These are phyloP conservation scores for Scomber colias DNA, from an alignment of 2,113 vertebrate species.

Conservation along the genomic window DNA sequence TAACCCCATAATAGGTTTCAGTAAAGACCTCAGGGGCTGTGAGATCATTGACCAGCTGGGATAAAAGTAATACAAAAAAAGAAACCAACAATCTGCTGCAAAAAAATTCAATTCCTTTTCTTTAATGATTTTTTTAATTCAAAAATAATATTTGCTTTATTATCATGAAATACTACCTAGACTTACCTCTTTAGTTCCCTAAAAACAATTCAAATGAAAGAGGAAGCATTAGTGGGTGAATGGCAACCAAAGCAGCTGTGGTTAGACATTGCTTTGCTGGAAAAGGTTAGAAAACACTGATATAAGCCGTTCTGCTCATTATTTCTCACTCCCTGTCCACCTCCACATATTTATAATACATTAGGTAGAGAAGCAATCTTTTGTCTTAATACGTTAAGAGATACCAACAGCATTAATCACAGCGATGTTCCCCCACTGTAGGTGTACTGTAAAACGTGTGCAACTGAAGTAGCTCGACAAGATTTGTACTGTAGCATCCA, in stretches of 20 bases:
- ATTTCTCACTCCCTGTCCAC: background rate
- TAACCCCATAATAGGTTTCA: too few relatives aligned
- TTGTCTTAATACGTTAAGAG: slow-evolving; percentile 40
- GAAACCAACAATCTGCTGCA: background rate
- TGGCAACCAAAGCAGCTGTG: too few relatives aligned
- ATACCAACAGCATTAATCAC: slow-evolving; percentile 45
- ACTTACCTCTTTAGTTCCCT: background rate
- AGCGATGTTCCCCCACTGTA: slow-evolving; percentile 24
- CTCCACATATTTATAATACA: background rate
- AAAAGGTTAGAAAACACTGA: too few relatives aligned
- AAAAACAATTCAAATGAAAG: background rate
- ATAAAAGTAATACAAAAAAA: too few relatives aligned
- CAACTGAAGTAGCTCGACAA: slow-evolving; percentile 44
- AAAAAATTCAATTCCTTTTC: background rate
- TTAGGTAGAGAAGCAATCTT: slow-evolving; percentile 10
- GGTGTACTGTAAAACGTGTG: slow-evolving; percentile 12
- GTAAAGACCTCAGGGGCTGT: too few relatives aligned
- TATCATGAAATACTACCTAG: background rate
- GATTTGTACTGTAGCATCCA: slow-evolving; percentile 38
- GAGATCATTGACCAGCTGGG: too few relatives aligned
- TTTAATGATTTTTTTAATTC: background rate
- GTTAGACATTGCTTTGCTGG: too few relatives aligned
- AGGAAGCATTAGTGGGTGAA: too few relatives aligned
- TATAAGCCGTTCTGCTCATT: background rate
- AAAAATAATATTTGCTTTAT: background rate